These are phyloP conservation scores for Notechis scutatus DNA, from an alignment of 2,113 vertebrate genomes.

Conservation along the genomic window DNA sequence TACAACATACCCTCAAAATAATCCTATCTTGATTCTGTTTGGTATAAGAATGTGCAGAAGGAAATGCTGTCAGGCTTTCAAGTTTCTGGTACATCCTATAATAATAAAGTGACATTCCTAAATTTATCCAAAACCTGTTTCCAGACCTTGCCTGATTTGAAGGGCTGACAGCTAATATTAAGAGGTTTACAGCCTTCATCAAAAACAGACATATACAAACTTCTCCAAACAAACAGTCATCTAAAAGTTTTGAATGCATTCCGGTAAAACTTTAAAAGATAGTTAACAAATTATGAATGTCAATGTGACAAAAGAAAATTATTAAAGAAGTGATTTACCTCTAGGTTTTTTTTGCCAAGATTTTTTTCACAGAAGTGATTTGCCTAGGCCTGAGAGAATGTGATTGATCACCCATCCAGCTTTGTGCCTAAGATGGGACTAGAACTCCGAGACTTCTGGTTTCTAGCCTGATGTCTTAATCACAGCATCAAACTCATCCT, in stretches of 20 bases:
- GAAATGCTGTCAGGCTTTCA: not conserved
- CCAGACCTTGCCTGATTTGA: not conserved
- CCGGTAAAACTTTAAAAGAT: not conserved
- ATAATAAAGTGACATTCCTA: not conserved
- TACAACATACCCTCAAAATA: not conserved
- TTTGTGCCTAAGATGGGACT: not conserved
- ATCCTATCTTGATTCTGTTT: not conserved
- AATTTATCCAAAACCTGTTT: not conserved
- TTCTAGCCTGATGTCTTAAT: not conserved
- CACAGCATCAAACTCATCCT: not conserved
- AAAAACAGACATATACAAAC: not conserved
- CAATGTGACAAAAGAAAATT: not conserved
- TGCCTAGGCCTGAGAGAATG: not conserved
- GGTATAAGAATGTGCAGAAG: not conserved
- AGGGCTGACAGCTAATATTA: not conserved
- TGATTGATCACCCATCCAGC: not conserved
- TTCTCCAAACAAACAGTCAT: not conserved
- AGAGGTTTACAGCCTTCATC: not conserved
- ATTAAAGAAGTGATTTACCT: not conserved
- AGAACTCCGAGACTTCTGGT: not conserved
- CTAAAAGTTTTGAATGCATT: not conserved
- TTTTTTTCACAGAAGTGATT: not conserved
- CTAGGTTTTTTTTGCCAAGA: not conserved
- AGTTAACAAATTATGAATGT: not conserved
- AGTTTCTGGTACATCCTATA: not conserved